A percentile compares a stretch with the other conserved stretches of the same genome.
Conservation (phyloP, 2,797 vertebrate genomes). For the Parambassis ranga region DNA sequence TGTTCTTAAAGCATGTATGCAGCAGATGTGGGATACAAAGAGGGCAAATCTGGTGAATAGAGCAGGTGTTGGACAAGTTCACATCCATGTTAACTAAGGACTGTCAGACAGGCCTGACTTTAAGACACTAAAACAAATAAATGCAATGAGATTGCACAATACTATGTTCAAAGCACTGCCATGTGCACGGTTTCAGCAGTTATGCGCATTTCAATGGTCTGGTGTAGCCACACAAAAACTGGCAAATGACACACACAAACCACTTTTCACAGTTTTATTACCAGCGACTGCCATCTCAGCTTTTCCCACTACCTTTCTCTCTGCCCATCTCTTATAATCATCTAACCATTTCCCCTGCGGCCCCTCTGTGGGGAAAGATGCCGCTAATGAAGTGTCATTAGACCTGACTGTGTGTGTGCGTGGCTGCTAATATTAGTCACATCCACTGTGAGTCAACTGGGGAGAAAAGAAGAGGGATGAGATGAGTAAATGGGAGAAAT, state of each 20-base stretch:
- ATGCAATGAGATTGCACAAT: too few species aligned
- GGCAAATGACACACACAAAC: background rate
- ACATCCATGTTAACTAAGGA: too few species aligned
- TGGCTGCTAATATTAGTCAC: slow-evolving; percentile 27
- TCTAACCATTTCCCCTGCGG: slow-evolving; percentile 31
- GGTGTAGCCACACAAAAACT: too few species aligned
- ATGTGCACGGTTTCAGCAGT: too few species aligned
- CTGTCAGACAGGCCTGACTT: too few species aligned
- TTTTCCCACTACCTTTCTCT: slow-evolving; percentile 5
- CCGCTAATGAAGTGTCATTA: slow-evolving; percentile 60
- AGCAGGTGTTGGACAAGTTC: too few species aligned
- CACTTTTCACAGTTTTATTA: slow-evolving; percentile 1
- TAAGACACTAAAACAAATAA: too few species aligned
- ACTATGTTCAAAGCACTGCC: too few species aligned
- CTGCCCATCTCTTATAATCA: slow-evolving; percentile 36
- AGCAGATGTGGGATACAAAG: too few species aligned
- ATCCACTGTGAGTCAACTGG: background rate
- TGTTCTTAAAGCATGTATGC: too few species aligned
- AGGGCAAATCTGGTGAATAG: too few species aligned
- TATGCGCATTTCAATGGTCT: too few species aligned
- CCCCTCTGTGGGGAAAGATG: slow-evolving; percentile 24
- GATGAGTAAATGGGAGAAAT: background rate
- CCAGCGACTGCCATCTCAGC: slow-evolving; percentile 8
- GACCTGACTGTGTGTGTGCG: slow-evolving; percentile 7
- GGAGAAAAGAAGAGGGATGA: slow-evolving; percentile 1